Evolutionary conservation across 2,888 invertebrate genomes (phyloP), one percentile per base, ranked within the genome.

Genomic region (Leptopterna dolabrata): DNA sequence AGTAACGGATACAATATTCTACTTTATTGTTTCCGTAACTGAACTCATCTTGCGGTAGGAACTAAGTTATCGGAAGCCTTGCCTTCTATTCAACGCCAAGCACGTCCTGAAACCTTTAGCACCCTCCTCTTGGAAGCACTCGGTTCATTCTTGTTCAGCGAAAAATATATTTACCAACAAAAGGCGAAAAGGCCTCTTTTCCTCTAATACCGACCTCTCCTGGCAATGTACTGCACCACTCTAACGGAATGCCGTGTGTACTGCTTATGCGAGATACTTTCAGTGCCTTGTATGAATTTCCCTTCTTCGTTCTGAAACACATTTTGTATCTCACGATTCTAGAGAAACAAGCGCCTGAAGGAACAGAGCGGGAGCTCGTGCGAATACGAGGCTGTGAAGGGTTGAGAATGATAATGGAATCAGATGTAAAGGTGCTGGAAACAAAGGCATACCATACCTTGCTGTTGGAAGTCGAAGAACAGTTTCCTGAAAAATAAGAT

Each of bases 151-250:
- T 78, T 45, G 45, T 27, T 43, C 45, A 24, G 45, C 78, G 78
- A 78, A 45, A 78, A 47, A 78, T 45, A 78, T 78, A 78, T 78
- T 78, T 78, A 78, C 78, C 78, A 43, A 78, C 78, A 78, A 78
- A 78, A 43, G 78, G 36, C 11, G 63, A 24, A 6, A 13, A 63
- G 63, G 24, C 19, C 63, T 24, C 24, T 24, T 63, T 19, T 24
- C 13, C 63, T 24, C 45, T 63, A 63, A 63, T 63, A 63, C 63
- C 63, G 24, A 24, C 63, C 63, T 63, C 63, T 63, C 24, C 19
- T 19, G 63, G 63, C 63, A 24, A 63, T 63, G 63, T 55, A 55
- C 16, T 19, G 24, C 63, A 24, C 24, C 24, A 51, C 51, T 9
- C 63, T 27, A 24, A 24, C 24, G 63, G 63, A 63, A 63, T 63